Evolutionary conservation across 2,797 vertebrate genomes (phyloP).

Genomic region (Notolepis coatsorum): DNA sequence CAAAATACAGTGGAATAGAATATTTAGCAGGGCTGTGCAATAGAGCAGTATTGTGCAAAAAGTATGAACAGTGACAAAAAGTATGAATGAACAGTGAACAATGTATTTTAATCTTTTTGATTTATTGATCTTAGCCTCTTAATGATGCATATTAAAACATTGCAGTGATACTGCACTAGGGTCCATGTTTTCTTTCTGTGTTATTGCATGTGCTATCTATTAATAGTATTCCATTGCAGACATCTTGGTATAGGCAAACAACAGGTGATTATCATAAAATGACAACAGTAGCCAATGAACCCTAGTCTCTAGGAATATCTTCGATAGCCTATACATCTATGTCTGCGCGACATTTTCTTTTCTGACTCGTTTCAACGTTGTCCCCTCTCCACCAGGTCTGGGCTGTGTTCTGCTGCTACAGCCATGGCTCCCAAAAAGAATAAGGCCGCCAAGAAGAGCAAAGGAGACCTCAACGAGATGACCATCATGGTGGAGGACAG

Average conservation of each 20-base stretch:
- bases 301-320: too few relatives aligned
- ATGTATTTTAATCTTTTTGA: too few relatives aligned
- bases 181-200: too few relatives aligned
- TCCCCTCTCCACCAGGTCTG: conserved; percentile 75
- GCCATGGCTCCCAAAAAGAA: conserved; percentile 99
- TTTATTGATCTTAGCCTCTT: background rate
- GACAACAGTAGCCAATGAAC: too few relatives aligned
- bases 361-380: conserved; percentile 29
- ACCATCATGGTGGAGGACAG: conserved; percentile 95
- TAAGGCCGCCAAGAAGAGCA: conserved; percentile 94
- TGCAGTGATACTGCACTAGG: too few relatives aligned
- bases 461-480: conserved; percentile 92
- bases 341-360: background rate
- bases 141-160: background rate
- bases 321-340: background rate
- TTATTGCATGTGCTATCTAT: background rate
- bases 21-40: too few relatives aligned
- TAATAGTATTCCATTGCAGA: background rate
- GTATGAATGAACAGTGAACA: too few relatives aligned
- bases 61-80: too few relatives aligned
- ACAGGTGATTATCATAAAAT: too few relatives aligned
- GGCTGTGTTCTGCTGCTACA: conserved; percentile 86
- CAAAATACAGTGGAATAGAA: too few relatives aligned
- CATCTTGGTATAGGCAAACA: too few relatives aligned
- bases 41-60: too few relatives aligned